phyloP scores from a whole-genome alignment of 2,113 vertebrate species.

The Microtus richardsoni region DNA sequence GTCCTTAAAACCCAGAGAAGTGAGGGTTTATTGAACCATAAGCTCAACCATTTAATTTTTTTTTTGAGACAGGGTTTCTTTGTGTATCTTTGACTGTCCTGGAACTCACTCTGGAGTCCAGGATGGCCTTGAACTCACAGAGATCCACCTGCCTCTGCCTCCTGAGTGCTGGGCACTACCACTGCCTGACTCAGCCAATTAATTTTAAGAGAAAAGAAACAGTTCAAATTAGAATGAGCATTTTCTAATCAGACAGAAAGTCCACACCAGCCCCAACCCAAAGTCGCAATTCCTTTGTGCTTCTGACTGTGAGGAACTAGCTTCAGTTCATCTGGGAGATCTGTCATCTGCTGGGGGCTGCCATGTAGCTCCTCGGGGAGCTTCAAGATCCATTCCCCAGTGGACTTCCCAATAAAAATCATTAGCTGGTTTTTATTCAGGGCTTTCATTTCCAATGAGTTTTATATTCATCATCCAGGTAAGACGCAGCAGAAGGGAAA shows the following conservation, averaged over 20 bases:
- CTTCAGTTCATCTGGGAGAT: not conserved
- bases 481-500: not conserved
- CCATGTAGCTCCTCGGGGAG: not conserved
- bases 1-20: not conserved
- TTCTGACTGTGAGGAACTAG: not conserved
- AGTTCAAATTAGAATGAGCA: constrained; percentile 8
- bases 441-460: not conserved
- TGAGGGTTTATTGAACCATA: not conserved
- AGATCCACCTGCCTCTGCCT: too few relatives aligned
- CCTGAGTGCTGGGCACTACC: too few relatives aligned
- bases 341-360: not conserved
- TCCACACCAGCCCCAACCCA: not conserved
- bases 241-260: not conserved
- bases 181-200: not conserved
- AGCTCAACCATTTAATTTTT: constrained; percentile 26
- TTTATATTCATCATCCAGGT: not conserved
- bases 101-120: too few relatives aligned
- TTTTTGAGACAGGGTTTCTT: not conserved
- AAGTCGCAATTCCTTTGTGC: not conserved
- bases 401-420: not conserved
- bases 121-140: too few relatives aligned
- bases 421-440: not conserved
- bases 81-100: too few relatives aligned
- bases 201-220: constrained; percentile 50
- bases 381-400: not conserved